Evolutionary conservation across 2,888 invertebrate species (phyloP).

Genomic region (Oxytorus armatus): DNA sequence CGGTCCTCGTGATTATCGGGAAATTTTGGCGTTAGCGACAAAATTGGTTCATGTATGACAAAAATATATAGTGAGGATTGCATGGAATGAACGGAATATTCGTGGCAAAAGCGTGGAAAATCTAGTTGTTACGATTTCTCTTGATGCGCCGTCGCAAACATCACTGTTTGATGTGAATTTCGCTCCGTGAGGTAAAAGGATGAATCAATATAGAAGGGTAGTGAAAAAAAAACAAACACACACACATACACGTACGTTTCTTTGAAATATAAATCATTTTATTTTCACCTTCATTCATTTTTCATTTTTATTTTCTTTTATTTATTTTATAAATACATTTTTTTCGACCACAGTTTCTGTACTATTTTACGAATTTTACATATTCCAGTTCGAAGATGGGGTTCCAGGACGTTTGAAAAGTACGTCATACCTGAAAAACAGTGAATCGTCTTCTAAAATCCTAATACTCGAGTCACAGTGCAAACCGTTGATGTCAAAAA

Average conservation of each 20-base stretch:
- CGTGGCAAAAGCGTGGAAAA: not conserved
- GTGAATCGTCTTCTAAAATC: not conserved
- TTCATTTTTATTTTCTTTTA: not conserved
- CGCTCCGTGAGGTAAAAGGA: not conserved
- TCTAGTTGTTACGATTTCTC: not conserved
- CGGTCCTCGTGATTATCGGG: not conserved
- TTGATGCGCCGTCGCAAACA: not conserved
- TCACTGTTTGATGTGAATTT: not conserved
- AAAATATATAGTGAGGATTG: too few species aligned
- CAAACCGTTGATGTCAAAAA: not conserved
- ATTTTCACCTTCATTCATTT: not conserved
- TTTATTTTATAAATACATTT: slow-evolving; percentile 12
- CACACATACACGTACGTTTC: not conserved
- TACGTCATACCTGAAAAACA: not conserved
- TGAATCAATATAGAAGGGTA: not conserved
- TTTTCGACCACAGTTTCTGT: not conserved
- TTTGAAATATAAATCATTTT: slow-evolving; percentile 6
- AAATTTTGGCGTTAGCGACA: not conserved
- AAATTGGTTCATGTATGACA: too few species aligned
- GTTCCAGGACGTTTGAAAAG: not conserved
- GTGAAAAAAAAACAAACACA: not conserved
- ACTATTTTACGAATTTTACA: not conserved
- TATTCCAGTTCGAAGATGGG: not conserved
- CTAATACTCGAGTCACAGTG: not conserved
- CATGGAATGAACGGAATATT: not conserved